Conservation (phyloP, 2,797 vertebrate species). For the Oceanodroma leucorhoa region DNA sequence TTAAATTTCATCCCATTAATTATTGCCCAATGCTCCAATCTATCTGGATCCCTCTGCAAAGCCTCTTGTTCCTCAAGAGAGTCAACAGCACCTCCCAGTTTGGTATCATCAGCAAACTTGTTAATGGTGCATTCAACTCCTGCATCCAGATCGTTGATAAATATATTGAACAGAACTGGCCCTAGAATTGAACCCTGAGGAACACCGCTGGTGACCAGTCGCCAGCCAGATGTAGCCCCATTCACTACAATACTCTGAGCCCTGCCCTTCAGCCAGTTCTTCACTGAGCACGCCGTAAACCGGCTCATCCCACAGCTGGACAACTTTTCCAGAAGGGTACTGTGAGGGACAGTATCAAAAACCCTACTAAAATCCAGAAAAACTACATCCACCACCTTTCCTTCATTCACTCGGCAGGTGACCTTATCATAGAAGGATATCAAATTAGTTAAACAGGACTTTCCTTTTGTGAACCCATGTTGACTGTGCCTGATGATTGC, state of each 20-base stretch:
- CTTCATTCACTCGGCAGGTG: neutral
- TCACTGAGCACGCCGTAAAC: neutral
- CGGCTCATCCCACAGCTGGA: too few species aligned
- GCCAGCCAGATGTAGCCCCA: too few species aligned
- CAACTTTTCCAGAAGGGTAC: too few species aligned
- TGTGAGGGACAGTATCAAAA: neutral
- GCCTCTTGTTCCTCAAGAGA: neutral
- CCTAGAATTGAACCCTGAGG: too few species aligned
- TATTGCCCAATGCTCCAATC: neutral
- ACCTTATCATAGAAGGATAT: neutral
- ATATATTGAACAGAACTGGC: too few species aligned
- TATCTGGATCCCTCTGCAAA: neutral
- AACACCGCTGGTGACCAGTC: too few species aligned
- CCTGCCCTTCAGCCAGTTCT: too few species aligned
- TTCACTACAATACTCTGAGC: too few species aligned
- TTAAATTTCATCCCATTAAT: neutral
- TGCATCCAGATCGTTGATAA: neutral
- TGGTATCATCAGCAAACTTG: neutral
- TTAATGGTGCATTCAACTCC: neutral
- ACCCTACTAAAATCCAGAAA: neutral
- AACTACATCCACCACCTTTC: neutral
- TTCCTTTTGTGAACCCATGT: neutral
- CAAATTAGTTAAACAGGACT: neutral
- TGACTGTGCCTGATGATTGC: neutral
- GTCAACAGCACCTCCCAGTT: neutral